Evolutionary conservation across 2,113 vertebrate species (phyloP).

Genomic region (Equus przewalskii): DNA sequence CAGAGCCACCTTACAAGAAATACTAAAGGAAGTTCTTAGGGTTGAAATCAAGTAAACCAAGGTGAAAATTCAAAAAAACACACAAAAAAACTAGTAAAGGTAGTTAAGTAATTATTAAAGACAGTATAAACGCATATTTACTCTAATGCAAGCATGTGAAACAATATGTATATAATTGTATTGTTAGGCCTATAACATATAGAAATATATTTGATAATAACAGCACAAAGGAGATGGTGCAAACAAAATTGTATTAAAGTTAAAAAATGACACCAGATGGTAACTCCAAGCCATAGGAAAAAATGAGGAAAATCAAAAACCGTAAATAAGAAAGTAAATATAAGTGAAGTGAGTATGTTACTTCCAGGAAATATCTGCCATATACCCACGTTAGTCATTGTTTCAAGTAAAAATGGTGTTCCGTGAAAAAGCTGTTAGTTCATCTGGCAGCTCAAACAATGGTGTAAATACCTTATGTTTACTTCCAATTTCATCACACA

Average conservation of each 20-base stretch:
- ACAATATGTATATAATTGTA: not conserved
- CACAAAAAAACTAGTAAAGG: not conserved
- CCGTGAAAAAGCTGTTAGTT: constrained; percentile 23
- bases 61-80: constrained; percentile 29
- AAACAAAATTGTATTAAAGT: not conserved
- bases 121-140: not conserved
- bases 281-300: not conserved
- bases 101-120: constrained; percentile 12
- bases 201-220: not conserved
- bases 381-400: not conserved
- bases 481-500: not conserved
- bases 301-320: constrained; percentile 27
- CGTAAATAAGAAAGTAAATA: constrained; percentile 8
- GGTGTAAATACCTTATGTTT: not conserved
- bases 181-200: not conserved
- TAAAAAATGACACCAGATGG: not conserved
- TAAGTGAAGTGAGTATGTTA: not conserved
- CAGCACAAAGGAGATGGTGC: not conserved
- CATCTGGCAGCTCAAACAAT: not conserved
- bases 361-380: not conserved
- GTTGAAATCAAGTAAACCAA: constrained; percentile 27
- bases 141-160: not conserved
- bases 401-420: constrained; percentile 40
- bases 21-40: not conserved
- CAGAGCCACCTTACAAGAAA: not conserved